These are phyloP conservation scores for Acleris emargana DNA, from an alignment of 2,888 invertebrate genomes.

Conservation along the genomic window DNA sequence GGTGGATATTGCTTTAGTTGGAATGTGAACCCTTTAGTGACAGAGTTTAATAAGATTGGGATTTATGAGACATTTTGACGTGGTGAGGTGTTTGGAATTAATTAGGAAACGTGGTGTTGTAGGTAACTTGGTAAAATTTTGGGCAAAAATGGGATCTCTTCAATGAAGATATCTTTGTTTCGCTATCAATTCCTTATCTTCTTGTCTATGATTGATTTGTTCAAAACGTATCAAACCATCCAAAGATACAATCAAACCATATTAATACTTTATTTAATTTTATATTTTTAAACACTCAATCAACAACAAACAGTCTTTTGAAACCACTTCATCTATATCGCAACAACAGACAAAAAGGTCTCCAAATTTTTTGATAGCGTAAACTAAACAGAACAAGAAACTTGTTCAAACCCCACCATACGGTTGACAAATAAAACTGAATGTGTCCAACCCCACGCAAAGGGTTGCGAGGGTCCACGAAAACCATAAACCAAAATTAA, in stretches of 20 bases:
- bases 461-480: constrained; percentile 57
- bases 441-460: constrained; percentile 32
- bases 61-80: constrained; percentile 21
- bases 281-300: too few species aligned
- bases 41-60: constrained; percentile 31
- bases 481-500: constrained; percentile 81
- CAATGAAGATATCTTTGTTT: too few species aligned
- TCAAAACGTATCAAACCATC: too few species aligned
- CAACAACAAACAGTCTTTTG: too few species aligned
- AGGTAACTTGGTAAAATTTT: too few species aligned
- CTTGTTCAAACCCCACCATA: constrained; percentile 14
- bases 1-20: constrained; percentile 48
- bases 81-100: constrained; percentile 1
- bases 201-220: too few species aligned
- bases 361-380: not conserved
- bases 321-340: too few species aligned
- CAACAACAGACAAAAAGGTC: not conserved
- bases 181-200: too few species aligned
- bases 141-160: too few species aligned
- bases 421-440: constrained; percentile 27
- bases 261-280: too few species aligned
- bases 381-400: constrained; percentile 1
- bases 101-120: not conserved
- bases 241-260: too few species aligned
- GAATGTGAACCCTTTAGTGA: constrained; percentile 35